Conservation (phyloP, 2,113 vertebrate species). For the Salminus brasiliensis region DNA sequence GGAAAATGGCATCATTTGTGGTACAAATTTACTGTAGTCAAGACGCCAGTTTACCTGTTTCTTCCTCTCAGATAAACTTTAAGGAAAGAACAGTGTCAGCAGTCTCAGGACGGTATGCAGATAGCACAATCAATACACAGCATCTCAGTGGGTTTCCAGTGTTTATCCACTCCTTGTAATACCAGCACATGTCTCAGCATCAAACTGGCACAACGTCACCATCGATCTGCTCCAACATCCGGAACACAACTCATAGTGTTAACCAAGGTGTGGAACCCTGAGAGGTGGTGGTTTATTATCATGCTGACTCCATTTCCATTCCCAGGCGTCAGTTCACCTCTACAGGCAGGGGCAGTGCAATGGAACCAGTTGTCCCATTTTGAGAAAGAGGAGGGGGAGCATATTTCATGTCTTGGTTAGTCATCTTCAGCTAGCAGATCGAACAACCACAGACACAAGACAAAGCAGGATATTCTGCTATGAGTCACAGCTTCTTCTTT, state of each 20-base stretch:
- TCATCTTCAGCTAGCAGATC: not conserved
- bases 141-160: not conserved
- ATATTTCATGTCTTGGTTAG: not conserved
- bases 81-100: not conserved
- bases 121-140: not conserved
- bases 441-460: not conserved
- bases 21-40: too few species aligned
- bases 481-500: constrained; percentile 6
- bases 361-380: not conserved
- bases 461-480: not conserved
- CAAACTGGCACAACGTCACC: not conserved
- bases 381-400: not conserved
- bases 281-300: not conserved
- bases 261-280: not conserved
- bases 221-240: not conserved
- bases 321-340: not conserved
- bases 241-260: not conserved
- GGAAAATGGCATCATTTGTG: too few species aligned
- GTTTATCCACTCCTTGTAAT: not conserved
- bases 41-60: too few species aligned
- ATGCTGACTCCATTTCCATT: not conserved
- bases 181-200: not conserved
- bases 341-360: not conserved
- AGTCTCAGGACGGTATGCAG: not conserved
- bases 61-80: not conserved